phyloP scores from a whole-genome alignment of 2,888 invertebrate genomes.

The Melieria crassipennis region DNA sequence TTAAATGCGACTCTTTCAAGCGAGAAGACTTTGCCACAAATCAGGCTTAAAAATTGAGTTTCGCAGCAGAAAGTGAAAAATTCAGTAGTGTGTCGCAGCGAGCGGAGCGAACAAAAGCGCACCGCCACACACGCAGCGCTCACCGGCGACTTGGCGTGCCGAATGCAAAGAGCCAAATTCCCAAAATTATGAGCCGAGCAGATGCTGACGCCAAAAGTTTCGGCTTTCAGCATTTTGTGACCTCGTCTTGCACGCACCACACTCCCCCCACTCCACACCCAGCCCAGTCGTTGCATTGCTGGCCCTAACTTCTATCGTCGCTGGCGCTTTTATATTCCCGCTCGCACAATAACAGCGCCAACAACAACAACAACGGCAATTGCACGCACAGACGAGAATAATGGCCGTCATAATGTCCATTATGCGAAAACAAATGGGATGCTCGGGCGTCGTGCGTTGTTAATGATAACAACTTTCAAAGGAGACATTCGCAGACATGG shows the following conservation, averaged over 20 bases:
- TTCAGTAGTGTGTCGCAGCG: not conserved
- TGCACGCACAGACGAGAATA: conserved; percentile 44
- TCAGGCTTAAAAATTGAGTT: not conserved
- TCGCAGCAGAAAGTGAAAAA: not conserved
- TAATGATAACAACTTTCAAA: conserved; percentile 48
- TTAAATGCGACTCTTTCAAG: too few relatives aligned
- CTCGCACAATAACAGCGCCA: conserved; percentile 28
- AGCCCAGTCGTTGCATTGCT: not conserved
- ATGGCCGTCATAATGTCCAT: conserved; percentile 53
- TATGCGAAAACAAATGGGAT: conserved; percentile 64
- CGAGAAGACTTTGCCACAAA: too few relatives aligned
- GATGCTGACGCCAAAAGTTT: conserved; percentile 5
- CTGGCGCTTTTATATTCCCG: not conserved
- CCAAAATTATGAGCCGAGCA: conserved; percentile 48
- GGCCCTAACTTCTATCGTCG: not conserved
- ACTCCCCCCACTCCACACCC: too few relatives aligned
- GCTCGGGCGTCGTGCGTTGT: conserved; percentile 55
- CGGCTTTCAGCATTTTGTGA: not conserved
- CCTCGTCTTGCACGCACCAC: too few relatives aligned
- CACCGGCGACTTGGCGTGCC: too few relatives aligned
- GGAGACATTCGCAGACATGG: conserved; percentile 8
- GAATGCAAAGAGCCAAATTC: conserved; percentile 31
- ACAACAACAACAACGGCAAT: conserved; percentile 19
- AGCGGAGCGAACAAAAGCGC: not conserved
- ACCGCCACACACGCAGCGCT: too few relatives aligned